Base-by-base conservation (phyloP, 2,888 invertebrate species). In the Lepidochrysops patricia region DNA sequence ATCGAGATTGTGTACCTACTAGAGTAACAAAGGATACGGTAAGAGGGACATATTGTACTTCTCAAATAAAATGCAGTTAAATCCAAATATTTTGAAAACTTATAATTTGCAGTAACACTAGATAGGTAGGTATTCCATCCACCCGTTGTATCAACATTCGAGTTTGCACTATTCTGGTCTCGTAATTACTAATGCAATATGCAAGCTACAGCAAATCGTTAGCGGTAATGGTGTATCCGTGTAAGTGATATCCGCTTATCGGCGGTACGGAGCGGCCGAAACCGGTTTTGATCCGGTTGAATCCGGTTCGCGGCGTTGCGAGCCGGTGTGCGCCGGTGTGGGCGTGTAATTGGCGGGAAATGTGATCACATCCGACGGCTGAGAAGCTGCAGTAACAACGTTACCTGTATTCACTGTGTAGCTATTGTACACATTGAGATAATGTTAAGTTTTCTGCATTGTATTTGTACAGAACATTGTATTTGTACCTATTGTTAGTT, bases 271-370 rank as follows among this genome's bases (percentile, higher is more conserved):
- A 13, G 27, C 27, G 27, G 13, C 0, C 15, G 7, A 9, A 19
- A 43, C 43, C 35, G 35, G 35, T 35, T 35, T 13, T 5, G n/a
- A 5, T 5, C 13, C 1, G 4, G 49, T 6, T 12, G 6, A 2
- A 23, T 23, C 25, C 35, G 35, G 35, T 35, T n/a, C 25, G 15
- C 7, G 43, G 43, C 15, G 13, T 19, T 13, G 19, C 19, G n/a
- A 12, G 7, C 29, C 29, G 48, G 29, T 3, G 5, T 4, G 15
- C 49, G 19, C 34, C 58, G 50, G 58, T 50, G 58, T 49, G 13
- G 32, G 58, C 48, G 61, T 27, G 29, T 62, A 57, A 62, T 57
- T 58, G 62, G 32, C 48, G 57, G 60, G 60, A 62, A 54, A 52
- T 54, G 52, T 37, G 54, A 60, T 60, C 59, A 52, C 34, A 34